Evolutionary conservation across 2,888 invertebrate genomes (phyloP), one percentile per base, ranked within the genome.

Genomic region (Strigamia maritima): DNA sequence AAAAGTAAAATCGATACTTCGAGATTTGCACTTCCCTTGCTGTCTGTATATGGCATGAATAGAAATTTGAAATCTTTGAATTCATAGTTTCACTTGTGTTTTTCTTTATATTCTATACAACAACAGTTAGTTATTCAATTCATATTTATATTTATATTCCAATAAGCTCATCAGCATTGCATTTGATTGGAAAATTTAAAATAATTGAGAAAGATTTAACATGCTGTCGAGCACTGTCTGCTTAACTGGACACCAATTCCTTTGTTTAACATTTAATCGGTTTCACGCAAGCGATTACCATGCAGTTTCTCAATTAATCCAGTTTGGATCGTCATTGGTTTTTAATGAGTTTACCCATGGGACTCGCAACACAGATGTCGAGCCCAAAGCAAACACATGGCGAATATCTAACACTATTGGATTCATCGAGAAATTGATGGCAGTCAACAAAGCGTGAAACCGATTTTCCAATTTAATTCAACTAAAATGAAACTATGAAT

Each of bases 1-100:
- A 4, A 54, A 54, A n/a, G 16, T 49, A 3, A 44, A 7, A 44
- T 44, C 12, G 40, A 44, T 60, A 60, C 60, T 60, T 60, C 60
- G 60, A 60, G 60, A 60, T 60, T 44, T 60, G 60, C 60, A 60
- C 60, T 60, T 60, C 60, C 60, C 60, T 60, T 60, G 60, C 60
- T 60, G 60, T 60, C 60, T 60, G 60, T 60, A 60, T 24, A 60
- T 60, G 60, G 60, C 60, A 60, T 60, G 60, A 60, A 60, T 60
- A 60, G 60, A 60, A 60, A 60, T 60, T 60, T 60, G 24, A 24
- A 19, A 60, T 60, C 60, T 60, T n/a, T 60, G 60, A 24, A 22
- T 60, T 60, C 60, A 19, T 60, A 60, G 60, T 60, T 60, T 60
- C 22, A 60, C 16, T 24, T 60, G 24, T 19, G 19, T 8, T 60